Conservation (phyloP, 2,113 vertebrate species). For the Butastur rufipennis region DNA sequence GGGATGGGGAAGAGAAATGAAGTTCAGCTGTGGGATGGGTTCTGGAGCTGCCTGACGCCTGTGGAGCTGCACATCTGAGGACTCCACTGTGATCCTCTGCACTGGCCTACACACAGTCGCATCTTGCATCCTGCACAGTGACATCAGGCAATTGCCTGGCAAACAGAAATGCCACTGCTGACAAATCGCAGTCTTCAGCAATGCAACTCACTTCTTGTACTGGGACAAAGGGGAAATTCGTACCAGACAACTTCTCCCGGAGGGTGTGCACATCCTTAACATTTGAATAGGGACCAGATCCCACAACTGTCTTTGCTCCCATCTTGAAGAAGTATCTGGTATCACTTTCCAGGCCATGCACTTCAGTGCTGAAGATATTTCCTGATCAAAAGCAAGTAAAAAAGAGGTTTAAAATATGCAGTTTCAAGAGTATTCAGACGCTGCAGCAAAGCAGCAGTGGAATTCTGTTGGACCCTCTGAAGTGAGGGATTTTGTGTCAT, state of each 20-base stretch:
- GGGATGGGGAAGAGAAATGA: background rate
- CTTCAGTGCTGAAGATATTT: conserved; percentile 86
- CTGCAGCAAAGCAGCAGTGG: background rate
- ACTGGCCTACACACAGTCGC: background rate
- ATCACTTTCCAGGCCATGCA: conserved; percentile 84
- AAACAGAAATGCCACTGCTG: background rate
- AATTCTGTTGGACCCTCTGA: background rate
- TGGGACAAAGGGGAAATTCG: background rate
- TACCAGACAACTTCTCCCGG: conserved; percentile 77
- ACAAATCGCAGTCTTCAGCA: background rate
- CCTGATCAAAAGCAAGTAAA: conserved; percentile 70
- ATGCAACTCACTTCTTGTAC: background rate
- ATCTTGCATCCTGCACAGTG: accelerated
- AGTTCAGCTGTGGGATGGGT: background rate
- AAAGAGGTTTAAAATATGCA: background rate
- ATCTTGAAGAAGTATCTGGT: conserved; percentile 94
- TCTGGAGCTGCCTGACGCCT: background rate
- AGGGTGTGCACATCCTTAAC: conserved; percentile 88
- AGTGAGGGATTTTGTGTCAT: background rate
- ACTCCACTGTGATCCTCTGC: background rate
- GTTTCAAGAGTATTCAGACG: background rate
- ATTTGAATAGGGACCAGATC: conserved; percentile 87
- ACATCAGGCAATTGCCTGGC: background rate
- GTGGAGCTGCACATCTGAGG: background rate
- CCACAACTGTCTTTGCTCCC: conserved; percentile 88